Evolutionary conservation across 2,888 invertebrate genomes (phyloP).

Genomic region (Apoda limacodes): DNA sequence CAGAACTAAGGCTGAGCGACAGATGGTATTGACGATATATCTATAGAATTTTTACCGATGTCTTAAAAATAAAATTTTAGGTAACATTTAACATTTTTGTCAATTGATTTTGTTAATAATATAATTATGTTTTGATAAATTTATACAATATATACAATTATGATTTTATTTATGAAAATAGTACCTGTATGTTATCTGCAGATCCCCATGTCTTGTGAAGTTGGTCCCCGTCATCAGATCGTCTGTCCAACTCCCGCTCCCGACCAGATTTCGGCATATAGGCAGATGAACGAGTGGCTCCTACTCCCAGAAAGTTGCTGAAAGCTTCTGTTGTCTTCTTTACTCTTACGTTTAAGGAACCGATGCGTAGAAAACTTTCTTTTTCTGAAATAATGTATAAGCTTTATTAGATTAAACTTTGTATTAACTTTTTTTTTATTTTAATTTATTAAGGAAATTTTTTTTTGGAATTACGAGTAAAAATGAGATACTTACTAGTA

Average conservation of each 20-base stretch:
- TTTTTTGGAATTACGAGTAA: no score
- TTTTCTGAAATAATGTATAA: constrained; percentile 80
- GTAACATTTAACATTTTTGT: no score
- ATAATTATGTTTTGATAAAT: no score
- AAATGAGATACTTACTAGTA: no score
- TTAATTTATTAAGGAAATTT: no score
- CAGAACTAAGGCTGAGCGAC: no score
- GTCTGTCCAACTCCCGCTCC: constrained; percentile 36
- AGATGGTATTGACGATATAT: no score
- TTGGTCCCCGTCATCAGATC: constrained; percentile 68
- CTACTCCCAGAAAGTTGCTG: constrained; percentile 89
- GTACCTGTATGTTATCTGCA: constrained; percentile 84
- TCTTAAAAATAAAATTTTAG: no score
- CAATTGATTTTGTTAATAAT: no score
- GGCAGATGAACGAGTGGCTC: constrained; percentile 64
- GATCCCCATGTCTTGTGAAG: constrained; percentile 92
- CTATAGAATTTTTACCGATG: no score
- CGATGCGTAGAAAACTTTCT: constrained; percentile 92
- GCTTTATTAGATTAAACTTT: no score
- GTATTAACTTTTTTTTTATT: no score
- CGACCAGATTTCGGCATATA: constrained; percentile 50
- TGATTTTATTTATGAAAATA: background rate
- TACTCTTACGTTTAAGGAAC: constrained; percentile 90
- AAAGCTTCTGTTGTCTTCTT: constrained; percentile 94
- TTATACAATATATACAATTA: constrained; percentile 13